A percentile compares a stretch with the other conserved stretches of the same genome.
phyloP scores from a whole-genome alignment of 2,113 vertebrate genomes.

The Amphilophus citrinellus region DNA sequence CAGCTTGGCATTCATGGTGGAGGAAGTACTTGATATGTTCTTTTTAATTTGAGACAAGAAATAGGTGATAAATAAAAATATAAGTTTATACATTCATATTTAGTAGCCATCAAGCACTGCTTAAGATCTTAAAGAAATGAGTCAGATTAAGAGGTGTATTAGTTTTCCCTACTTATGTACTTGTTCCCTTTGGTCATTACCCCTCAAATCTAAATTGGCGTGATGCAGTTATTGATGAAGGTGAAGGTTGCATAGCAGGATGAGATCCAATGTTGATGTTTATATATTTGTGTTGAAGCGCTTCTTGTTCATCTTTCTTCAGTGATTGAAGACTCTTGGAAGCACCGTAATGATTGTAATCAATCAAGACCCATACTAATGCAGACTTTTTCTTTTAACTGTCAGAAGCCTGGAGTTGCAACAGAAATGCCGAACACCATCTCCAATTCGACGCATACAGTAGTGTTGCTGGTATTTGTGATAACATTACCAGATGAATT shows the following conservation, averaged over 20 bases:
- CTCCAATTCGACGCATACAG: background rate
- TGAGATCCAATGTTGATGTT: background rate
- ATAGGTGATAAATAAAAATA: background rate
- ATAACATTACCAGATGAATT: background rate
- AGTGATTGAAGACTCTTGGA: conserved; percentile 10
- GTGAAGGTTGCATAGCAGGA: background rate
- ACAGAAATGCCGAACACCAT: background rate
- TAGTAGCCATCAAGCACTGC: background rate
- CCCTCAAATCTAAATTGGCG: background rate
- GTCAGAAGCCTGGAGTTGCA: background rate
- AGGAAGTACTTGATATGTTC: background rate
- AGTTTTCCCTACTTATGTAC: background rate
- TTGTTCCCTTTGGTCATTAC: too few relatives aligned
- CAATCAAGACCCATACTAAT: conserved; percentile 6
- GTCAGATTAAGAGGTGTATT: background rate
- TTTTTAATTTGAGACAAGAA: background rate
- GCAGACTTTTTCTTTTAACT: conserved; percentile 2
- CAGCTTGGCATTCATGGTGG: background rate
- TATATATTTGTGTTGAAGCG: background rate
- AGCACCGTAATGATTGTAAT: conserved; percentile 19
- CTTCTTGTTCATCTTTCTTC: background rate
- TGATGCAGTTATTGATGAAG: conserved; percentile 1
- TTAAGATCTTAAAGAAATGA: background rate
- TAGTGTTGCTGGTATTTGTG: background rate
- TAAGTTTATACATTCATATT: background rate